These are phyloP conservation scores for Venustoraphidia nigricollis DNA, from an alignment of 2,888 invertebrate species.

Conservation along the genomic window DNA sequence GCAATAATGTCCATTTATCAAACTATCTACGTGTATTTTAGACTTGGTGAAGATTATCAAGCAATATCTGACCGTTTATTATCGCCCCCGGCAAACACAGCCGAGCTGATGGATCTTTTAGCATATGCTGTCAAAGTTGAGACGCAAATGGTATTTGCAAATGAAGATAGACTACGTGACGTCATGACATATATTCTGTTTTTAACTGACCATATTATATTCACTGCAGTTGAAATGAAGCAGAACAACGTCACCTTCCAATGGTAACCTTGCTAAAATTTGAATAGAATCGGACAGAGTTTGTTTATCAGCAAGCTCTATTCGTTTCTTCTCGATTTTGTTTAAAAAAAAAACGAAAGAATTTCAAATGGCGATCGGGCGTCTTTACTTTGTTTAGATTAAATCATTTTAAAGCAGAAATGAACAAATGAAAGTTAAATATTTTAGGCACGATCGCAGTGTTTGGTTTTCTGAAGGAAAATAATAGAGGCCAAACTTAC, in stretches of 20 bases:
- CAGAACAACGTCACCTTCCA: constrained; percentile 77
- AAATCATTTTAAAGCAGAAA: not conserved
- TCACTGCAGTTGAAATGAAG: constrained; percentile 74
- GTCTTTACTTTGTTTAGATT: not conserved
- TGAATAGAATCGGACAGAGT: not conserved
- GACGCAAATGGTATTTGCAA: constrained; percentile 46
- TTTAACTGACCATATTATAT: constrained; percentile 64
- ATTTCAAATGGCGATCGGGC: no score
- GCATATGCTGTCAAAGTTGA: constrained; percentile 66
- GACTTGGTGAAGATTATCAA: constrained; percentile 74
- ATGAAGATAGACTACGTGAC: constrained; percentile 59
- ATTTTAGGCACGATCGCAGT: no score
- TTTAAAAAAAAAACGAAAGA: not conserved
- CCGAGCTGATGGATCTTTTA: constrained; percentile 69
- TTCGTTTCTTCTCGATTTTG: not conserved
- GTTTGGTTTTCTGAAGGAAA: no score
- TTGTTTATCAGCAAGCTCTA: not conserved
- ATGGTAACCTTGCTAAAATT: constrained; percentile 37
- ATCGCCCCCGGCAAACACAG: constrained; percentile 67
- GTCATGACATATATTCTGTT: constrained; percentile 63
- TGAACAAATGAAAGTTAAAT: not conserved
- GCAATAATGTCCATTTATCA: no score
- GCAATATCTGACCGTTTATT: constrained; percentile 62
- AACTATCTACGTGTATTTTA: constrained; percentile 21
- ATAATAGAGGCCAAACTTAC: no score